Conservation (phyloP, 2,113 vertebrate genomes). For the Phrynosoma platyrhinos region DNA sequence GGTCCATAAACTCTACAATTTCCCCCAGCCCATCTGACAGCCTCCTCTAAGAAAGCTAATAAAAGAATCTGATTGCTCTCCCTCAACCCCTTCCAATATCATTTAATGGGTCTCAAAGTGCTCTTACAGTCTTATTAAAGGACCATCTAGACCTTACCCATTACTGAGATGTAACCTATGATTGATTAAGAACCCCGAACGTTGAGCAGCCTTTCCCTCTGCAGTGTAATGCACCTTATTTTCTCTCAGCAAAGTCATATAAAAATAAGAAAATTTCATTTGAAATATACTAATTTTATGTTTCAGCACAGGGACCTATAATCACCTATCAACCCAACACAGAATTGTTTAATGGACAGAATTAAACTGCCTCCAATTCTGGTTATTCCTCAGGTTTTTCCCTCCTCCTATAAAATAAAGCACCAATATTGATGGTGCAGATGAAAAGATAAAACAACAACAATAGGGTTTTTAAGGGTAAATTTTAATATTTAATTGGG, state of each 20-base stretch:
- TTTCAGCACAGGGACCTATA: neutral
- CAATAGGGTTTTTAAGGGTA: neutral
- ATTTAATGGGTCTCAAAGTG: conserved; percentile 25
- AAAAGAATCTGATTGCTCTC: conserved; percentile 26
- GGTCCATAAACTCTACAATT: conserved; percentile 24
- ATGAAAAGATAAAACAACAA: neutral
- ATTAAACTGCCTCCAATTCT: conserved; percentile 18
- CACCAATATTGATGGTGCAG: neutral
- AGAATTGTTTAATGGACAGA: conserved; percentile 9
- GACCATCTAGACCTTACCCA: conserved; percentile 7
- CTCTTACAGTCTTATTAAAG: conserved; percentile 27
- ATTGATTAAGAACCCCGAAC: conserved; percentile 20
- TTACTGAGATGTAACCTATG: conserved; percentile 26
- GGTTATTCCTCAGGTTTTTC: neutral
- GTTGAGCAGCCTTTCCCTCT: neutral
- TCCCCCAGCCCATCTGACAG: conserved; percentile 6
- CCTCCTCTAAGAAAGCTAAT: conserved; percentile 10
- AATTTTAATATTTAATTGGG: conserved; percentile 49
- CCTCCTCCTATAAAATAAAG: conserved; percentile 5
- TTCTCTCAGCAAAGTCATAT: neutral
- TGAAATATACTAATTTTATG: neutral
- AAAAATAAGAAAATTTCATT: conserved; percentile 13
- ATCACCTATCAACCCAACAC: neutral
- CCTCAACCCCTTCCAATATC: conserved; percentile 9
- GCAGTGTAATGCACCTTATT: neutral